Base-by-base conservation (phyloP, 1,140 invertebrate species). In the Lutraria rhynchaena region DNA sequence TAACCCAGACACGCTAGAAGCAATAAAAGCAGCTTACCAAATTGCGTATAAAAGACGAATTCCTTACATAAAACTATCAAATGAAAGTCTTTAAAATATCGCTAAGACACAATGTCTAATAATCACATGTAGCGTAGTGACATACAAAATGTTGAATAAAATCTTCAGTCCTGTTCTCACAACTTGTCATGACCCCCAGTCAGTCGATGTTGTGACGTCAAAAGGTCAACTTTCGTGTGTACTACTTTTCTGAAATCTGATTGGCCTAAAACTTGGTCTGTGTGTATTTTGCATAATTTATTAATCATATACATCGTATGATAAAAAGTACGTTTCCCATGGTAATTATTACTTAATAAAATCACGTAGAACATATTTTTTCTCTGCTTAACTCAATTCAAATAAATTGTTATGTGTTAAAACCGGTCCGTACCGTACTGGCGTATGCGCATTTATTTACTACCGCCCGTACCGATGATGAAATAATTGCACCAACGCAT, bases 181-280 rank as follows among this genome's bases (percentile, higher is more conserved):
- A n/a, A n/a, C n/a, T n/a, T n/a, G n/a, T 13, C 13, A 27, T 67
- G 63, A 67, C 37, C 63, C 63, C 61, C 37, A 51, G 63, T 67
- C 63, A 49, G 63, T 67, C 44, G 63, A 67, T 67, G 29, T 67
- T 24, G 41, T 67, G 63, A 67, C 63, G 63, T 67, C 63, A 67
- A 46, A 44, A 41, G 41, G 63, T 67, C 63, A 67, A 67, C 27
- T 29, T 3, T 22, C 17, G 3, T n/a, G 15, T 67, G 41, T 29
- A 19, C 24, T 46, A 46, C 9, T 31, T 22, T 67, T 3, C 24
- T 4, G 24, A 29, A 67, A 29, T 49, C 24, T 29, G 63, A 67
- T 67, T 67, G 63, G 63, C 31, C 17, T 0, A 49, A 46, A 27
- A 46, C 44, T 22, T 24, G 41, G 63, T 67, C 63, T 37, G 44